phyloP scores from a whole-genome alignment of 2,888 invertebrate species.

The Euphydryas editha region DNA sequence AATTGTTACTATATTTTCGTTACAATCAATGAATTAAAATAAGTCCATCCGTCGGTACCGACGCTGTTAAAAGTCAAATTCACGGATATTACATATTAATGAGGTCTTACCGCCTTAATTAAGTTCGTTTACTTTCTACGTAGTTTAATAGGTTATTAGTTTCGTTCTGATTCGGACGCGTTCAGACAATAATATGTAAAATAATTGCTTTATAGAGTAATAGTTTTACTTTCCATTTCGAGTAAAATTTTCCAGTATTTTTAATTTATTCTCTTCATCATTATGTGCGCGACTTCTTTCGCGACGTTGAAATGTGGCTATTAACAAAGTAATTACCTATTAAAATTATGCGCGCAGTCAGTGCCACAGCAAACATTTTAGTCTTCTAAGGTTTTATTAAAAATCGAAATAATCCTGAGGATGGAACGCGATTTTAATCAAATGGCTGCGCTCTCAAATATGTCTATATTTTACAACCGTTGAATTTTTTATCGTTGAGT shows the following conservation, averaged over 20 bases:
- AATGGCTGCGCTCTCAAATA: no score
- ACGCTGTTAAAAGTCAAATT: constrained; percentile 11
- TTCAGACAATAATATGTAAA: constrained; percentile 41
- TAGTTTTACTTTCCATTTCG: constrained; percentile 40
- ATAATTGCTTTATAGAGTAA: constrained; percentile 38
- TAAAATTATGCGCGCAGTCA: no score
- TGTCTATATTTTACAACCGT: no score
- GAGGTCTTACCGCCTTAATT: constrained; percentile 13
- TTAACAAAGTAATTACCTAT: no score
- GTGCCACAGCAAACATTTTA: no score
- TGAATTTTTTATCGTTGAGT: no score
- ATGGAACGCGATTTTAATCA: no score
- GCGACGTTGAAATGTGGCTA: not conserved
- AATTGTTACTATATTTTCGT: not conserved
- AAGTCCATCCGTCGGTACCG: constrained; percentile 1
- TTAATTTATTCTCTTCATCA: constrained; percentile 1
- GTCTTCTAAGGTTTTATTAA: no score
- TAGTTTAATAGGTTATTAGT: constrained; percentile 54
- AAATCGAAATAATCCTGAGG: no score
- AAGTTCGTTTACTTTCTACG: constrained; percentile 51
- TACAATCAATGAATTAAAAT: constrained; percentile 10
- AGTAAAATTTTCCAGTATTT: constrained; percentile 5
- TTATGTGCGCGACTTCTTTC: not conserved
- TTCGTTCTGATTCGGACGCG: constrained; percentile 52
- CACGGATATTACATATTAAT: constrained; percentile 18